phyloP scores from a whole-genome alignment of 2,113 vertebrate genomes.

The Semnornis frantzii region DNA sequence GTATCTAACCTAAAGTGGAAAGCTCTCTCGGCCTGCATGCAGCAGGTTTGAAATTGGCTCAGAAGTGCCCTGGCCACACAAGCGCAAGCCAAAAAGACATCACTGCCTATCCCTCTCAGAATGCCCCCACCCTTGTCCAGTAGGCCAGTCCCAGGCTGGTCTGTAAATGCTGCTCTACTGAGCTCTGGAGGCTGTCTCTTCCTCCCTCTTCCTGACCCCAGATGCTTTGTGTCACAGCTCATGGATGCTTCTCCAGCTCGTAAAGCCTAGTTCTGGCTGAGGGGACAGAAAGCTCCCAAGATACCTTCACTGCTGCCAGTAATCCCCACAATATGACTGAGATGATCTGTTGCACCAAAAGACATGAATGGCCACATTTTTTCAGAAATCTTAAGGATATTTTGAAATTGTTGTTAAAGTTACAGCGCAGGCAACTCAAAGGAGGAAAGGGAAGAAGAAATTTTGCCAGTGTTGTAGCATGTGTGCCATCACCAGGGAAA shows the following conservation, averaged over 20 bases:
- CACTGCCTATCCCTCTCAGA: not conserved
- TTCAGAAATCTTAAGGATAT: not conserved
- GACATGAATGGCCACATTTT: not conserved
- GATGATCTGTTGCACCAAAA: not conserved
- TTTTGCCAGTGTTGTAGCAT: not conserved
- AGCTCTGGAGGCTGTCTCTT: not conserved
- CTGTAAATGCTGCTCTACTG: not conserved
- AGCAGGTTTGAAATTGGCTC: not conserved
- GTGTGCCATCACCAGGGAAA: not conserved
- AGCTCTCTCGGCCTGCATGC: not conserved
- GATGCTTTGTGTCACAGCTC: not conserved
- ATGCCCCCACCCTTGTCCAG: not conserved
- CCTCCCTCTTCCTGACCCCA: not conserved
- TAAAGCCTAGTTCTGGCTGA: not conserved
- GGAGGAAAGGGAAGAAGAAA: not conserved
- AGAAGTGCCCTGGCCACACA: not conserved
- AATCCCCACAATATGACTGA: not conserved
- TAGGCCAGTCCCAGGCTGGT: not conserved
- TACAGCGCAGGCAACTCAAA: not conserved
- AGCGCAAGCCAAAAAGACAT: not conserved
- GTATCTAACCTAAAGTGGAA: not conserved
- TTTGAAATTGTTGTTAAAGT: not conserved
- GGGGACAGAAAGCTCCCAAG: not conserved
- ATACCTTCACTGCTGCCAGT: not conserved
- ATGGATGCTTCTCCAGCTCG: not conserved